Evolutionary conservation across 2,113 vertebrate genomes (phyloP).

Genomic region (Calyptommatus sinebrachiatus): DNA sequence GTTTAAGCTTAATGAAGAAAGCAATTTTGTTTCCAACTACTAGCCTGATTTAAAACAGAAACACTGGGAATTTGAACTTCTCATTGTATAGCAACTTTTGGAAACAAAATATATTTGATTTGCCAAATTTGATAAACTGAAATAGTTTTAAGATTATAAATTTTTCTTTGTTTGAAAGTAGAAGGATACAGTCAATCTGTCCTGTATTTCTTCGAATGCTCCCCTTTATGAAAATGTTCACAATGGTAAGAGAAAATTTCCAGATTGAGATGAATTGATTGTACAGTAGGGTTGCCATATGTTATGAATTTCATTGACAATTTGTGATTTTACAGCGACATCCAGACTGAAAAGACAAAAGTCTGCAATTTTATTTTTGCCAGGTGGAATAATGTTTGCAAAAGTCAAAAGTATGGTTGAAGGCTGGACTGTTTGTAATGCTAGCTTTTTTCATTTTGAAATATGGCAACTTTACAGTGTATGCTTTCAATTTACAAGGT

Average conservation of each 20-base stretch:
- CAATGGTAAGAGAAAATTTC: background rate
- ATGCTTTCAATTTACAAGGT: too few species aligned
- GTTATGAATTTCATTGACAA: too few species aligned
- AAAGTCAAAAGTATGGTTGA: too few species aligned
- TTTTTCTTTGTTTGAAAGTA: background rate
- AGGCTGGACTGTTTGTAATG: too few species aligned
- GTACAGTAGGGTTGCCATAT: background rate
- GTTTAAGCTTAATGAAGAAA: constrained; percentile 60
- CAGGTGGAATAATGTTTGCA: too few species aligned
- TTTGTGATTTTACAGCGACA: too few species aligned
- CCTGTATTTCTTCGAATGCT: background rate
- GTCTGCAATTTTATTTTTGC: too few species aligned
- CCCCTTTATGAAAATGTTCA: background rate
- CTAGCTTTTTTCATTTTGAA: too few species aligned
- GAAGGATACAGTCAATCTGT: background rate
- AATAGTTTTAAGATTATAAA: background rate
- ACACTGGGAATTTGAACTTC: constrained; percentile 31
- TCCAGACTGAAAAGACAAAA: too few species aligned
- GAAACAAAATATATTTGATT: background rate
- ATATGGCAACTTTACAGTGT: too few species aligned
- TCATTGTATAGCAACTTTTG: background rate
- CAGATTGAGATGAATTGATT: background rate
- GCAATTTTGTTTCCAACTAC: constrained; percentile 55
- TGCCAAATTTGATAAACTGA: background rate
- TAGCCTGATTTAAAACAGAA: constrained; percentile 46